Percentiles rank a stretch among this genome's conserved stretches.
Conservation (phyloP, 1,140 invertebrate species). For the Vollenhovia emeryi region DNA sequence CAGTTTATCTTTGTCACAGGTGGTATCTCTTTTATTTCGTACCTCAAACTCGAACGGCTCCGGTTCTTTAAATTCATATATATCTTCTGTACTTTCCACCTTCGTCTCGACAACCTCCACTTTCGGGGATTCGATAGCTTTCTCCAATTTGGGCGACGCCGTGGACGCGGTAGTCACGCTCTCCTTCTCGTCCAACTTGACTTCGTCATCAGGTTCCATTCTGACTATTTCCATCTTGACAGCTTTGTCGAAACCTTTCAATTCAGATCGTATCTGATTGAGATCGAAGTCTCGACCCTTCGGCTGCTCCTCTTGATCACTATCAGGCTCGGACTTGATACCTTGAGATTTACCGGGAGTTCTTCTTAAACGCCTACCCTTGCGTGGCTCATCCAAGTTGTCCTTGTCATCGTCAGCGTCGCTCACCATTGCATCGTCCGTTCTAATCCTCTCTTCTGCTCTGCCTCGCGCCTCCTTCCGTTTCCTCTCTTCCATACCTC, state of each 20-base stretch:
- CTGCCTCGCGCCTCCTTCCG: conserved; percentile 80
- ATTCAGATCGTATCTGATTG: conserved; percentile 93
- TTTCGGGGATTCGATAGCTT: conserved; percentile 68
- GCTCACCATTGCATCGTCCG: conserved; percentile 79
- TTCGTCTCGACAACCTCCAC: conserved; percentile 77
- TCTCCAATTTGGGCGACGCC: conserved; percentile 70
- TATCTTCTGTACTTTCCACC: conserved; percentile 87
- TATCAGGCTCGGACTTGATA: conserved; percentile 81
- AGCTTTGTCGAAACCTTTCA: conserved; percentile 91
- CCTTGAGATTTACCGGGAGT: conserved; percentile 76
- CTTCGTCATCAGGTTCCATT: conserved; percentile 75
- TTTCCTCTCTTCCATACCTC: conserved; percentile 79
- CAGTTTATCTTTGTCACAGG: conserved; percentile 80
- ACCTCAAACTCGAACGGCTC: conserved; percentile 94
- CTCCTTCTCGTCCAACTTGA: conserved; percentile 76
- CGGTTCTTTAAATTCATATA: conserved; percentile 96
- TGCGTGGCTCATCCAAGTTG: conserved; percentile 78
- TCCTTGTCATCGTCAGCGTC: conserved; percentile 83
- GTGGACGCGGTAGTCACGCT: conserved; percentile 27
- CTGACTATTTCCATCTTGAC: conserved; percentile 84
- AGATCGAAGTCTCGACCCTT: conserved; percentile 92
- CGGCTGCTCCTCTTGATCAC: conserved; percentile 82
- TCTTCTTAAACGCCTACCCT: conserved; percentile 78
- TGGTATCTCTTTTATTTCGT: conserved; percentile 84
- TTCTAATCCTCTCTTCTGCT: conserved; percentile 82